Conservation (phyloP, 2,797 vertebrate species). For the Thripadectes ignobilis region DNA sequence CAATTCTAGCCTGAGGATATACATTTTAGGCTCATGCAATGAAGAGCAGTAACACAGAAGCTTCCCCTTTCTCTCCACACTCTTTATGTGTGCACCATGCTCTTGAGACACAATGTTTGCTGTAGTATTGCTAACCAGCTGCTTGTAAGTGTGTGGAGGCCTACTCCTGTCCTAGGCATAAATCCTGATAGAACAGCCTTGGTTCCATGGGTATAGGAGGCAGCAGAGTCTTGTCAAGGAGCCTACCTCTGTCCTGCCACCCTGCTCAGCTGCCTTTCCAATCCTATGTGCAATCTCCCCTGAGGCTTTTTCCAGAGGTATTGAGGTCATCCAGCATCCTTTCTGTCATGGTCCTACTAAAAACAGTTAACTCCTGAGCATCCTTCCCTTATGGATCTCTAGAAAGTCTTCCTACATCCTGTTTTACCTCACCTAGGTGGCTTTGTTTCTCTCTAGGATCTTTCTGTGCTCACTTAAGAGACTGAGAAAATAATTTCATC, state of each 20-base stretch:
- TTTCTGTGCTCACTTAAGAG: neutral
- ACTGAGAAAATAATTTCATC: neutral
- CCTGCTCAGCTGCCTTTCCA: neutral
- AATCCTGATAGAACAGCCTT: neutral
- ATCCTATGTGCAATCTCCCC: neutral
- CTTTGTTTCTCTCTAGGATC: neutral
- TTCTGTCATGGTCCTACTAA: neutral
- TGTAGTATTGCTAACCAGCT: neutral
- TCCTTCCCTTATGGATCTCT: neutral
- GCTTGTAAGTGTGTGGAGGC: neutral
- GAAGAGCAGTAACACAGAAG: fast-evolving
- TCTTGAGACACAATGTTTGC: neutral
- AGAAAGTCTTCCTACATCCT: neutral
- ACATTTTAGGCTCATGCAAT: neutral
- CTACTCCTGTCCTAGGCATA: fast-evolving
- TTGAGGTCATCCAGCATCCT: neutral
- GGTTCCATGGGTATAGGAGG: fast-evolving
- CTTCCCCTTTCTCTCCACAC: neutral
- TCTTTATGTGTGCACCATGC: fast-evolving
- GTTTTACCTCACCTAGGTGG: neutral
- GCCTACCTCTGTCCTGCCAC: fast-evolving
- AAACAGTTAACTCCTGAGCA: neutral
- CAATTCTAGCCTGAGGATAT: neutral
- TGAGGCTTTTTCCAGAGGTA: neutral
- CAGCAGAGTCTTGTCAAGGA: fast-evolving